A percentile compares a stretch with the other conserved stretches of the same genome.
These are phyloP conservation scores for Leucoraja ocellata DNA, from an alignment of 2,797 vertebrate genomes.

Conservation along the genomic window DNA sequence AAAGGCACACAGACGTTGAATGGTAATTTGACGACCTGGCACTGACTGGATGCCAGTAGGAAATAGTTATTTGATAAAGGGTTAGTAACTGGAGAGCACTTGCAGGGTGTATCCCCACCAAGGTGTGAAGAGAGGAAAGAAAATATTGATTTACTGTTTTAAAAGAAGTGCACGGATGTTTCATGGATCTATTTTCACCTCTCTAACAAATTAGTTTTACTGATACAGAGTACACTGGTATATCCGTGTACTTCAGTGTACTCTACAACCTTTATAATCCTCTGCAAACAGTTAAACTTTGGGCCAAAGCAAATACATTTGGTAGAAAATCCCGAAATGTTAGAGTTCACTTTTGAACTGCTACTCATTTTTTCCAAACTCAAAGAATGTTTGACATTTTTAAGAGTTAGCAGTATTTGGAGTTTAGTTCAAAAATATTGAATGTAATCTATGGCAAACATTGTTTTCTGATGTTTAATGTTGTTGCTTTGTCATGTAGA, in stretches of 20 bases:
- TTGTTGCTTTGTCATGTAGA: background rate
- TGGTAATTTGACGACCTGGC: background rate
- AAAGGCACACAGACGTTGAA: background rate
- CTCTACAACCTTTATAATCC: background rate
- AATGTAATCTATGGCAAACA: background rate
- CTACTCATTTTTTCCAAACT: background rate
- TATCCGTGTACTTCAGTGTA: background rate
- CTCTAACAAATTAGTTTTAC: background rate
- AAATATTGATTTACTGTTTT: background rate
- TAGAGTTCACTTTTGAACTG: background rate
- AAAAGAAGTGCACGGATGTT: background rate
- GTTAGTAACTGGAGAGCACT: background rate
- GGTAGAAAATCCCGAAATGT: background rate
- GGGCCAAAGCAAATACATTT: background rate
- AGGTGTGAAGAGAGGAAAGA: background rate
- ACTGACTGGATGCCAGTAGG: background rate
- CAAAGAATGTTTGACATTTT: background rate
- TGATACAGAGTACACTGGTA: background rate
- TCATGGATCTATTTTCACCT: background rate
- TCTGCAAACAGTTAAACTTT: background rate
- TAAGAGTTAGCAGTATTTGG: background rate
- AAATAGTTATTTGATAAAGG: background rate
- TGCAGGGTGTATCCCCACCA: background rate
- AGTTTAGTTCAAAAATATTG: background rate
- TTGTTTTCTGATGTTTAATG: background rate